Percentiles rank a stretch among this genome's conserved stretches.
phyloP scores from a whole-genome alignment of 2,113 vertebrate species.

The Clupea harengus region DNA sequence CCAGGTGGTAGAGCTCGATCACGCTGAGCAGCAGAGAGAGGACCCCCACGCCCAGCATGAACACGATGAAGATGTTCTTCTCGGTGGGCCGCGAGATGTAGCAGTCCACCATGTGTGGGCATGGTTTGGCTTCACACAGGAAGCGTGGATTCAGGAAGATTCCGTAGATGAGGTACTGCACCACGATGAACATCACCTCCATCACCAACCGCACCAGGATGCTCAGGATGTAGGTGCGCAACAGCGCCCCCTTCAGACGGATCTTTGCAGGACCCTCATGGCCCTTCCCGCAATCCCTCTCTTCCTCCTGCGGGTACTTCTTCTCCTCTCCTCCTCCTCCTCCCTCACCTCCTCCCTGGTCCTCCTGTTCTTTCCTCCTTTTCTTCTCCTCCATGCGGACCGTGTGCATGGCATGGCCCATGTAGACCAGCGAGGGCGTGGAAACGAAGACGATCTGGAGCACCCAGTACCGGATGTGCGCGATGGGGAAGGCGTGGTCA shows the following conservation, averaged over 20 bases:
- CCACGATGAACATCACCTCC: conserved; percentile 91
- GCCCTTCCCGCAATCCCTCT: conserved; percentile 59
- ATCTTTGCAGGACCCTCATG: conserved; percentile 64
- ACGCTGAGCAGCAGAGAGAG: conserved; percentile 88
- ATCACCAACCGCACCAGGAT: conserved; percentile 87
- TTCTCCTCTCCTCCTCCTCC: conserved; percentile 44
- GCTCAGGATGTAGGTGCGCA: conserved; percentile 88
- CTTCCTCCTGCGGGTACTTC: conserved; percentile 53
- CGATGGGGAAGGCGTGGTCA: conserved; percentile 92
- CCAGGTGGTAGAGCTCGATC: conserved; percentile 87
- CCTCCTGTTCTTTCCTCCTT: conserved; percentile 65
- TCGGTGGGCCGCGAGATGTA: conserved; percentile 93
- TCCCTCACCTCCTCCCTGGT: conserved; percentile 65
- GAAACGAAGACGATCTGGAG: conserved; percentile 98
- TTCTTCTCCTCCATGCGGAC: conserved; percentile 88
- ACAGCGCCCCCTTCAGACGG: conserved; percentile 80
- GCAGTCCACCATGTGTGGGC: conserved; percentile 91
- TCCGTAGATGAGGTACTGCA: conserved; percentile 90
- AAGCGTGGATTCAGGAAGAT: conserved; percentile 88
- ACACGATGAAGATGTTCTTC: conserved; percentile 97
- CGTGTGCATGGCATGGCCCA: conserved; percentile 91
- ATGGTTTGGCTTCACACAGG: conserved; percentile 82
- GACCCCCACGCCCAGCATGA: conserved; percentile 87
- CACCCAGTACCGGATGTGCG: conserved; percentile 97
- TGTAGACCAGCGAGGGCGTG: conserved; percentile 91